These are phyloP conservation scores for Sesamia nonagrioides DNA, from an alignment of 1,140 invertebrate genomes.

Conservation along the genomic window DNA sequence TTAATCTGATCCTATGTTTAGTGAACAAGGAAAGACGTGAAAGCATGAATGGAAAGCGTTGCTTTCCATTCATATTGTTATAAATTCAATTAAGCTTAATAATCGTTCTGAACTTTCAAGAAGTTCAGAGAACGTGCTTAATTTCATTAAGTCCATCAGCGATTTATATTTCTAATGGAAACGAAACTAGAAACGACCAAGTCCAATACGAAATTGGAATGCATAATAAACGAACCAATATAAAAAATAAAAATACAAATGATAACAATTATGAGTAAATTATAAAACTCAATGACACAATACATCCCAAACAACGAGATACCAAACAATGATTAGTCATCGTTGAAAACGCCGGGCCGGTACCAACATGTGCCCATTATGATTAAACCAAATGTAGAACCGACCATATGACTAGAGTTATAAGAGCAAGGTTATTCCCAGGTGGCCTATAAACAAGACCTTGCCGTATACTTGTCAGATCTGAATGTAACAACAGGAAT, in stretches of 20 bases:
- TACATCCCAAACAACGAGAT: neutral
- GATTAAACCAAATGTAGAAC: constrained; percentile 30
- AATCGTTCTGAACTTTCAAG: neutral
- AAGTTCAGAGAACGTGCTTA: constrained; percentile 15
- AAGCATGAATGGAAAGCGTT: neutral
- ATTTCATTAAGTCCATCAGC: neutral
- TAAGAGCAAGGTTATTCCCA: constrained; percentile 39
- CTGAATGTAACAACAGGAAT: neutral
- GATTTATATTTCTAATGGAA: neutral
- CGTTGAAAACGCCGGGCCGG: constrained; percentile 12
- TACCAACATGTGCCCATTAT: constrained; percentile 16
- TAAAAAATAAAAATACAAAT: neutral
- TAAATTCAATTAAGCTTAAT: constrained; percentile 1
- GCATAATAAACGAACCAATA: constrained; percentile 16
- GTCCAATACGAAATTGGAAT: neutral
- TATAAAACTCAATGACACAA: neutral
- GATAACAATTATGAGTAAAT: neutral
- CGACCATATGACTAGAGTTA: constrained; percentile 30
- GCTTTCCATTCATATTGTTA: neutral
- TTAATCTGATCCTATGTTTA: neutral
- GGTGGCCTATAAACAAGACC: constrained; percentile 6
- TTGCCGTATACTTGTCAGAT: constrained; percentile 1
- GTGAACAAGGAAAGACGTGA: constrained; percentile 1
- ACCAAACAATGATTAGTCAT: constrained; percentile 38
- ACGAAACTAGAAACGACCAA: constrained; percentile 10